Evolutionary conservation across 2,888 invertebrate species (phyloP).

Genomic region (Artemia sinica): DNA sequence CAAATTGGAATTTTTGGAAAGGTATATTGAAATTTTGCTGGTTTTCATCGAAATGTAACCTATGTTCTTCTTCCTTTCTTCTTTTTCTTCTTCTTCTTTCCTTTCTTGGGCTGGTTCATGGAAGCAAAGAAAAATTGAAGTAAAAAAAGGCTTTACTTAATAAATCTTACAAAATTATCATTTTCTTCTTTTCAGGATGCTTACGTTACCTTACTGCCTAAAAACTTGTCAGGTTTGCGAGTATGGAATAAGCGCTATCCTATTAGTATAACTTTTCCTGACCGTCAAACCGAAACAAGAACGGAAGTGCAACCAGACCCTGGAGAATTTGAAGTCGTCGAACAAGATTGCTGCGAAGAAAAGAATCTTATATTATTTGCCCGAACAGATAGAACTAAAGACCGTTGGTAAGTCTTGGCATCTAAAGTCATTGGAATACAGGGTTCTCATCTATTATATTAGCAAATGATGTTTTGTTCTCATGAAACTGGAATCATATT

Average conservation of each 20-base stretch:
- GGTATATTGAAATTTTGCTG: no score
- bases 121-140: no score
- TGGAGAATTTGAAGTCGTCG: background rate
- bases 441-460: background rate
- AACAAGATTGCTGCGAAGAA: background rate
- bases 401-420: background rate
- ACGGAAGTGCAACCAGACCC: background rate
- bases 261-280: constrained; percentile 3
- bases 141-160: no score
- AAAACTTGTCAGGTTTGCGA: background rate
- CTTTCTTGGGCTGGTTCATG: no score
- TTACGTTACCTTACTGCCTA: background rate
- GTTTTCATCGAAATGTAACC: no score
- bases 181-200: background rate
- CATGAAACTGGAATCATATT: no score
- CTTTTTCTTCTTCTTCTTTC: no score
- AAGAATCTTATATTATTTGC: constrained; percentile 4
- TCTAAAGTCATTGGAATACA: background rate
- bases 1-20: no score
- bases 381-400: constrained; percentile 3
- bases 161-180: background rate
- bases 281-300: background rate
- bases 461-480: no score
- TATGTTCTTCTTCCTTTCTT: no score
- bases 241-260: constrained; percentile 3